Evolutionary conservation across 1,140 invertebrate species (phyloP), one percentile per base, ranked within the genome.

Genomic region (Lepidurus couesii): DNA sequence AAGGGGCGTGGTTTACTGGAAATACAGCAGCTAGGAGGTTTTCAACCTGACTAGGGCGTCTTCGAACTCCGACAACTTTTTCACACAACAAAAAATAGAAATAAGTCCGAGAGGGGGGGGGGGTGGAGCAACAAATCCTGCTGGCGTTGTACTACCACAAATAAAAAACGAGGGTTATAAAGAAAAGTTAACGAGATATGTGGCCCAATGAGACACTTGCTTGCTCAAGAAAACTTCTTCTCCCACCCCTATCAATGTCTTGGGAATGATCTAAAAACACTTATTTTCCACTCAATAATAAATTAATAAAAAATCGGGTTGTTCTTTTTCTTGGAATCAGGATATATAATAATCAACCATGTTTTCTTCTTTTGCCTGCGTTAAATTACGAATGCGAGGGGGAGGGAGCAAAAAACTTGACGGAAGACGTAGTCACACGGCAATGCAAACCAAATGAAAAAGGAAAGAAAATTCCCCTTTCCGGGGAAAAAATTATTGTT

Each of bases 1-100:
- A 65, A 65, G 53, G 53, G 53, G 53, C 53, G 53, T 21, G 53
- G 53, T 65, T 7, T 65, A 65, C 53, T 65, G 53, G 53, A 65
- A 65, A 65, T n/a, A 65, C 53, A 65, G 13, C 53, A 21, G 53
- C 53, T 65, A 65, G 53, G 53, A 65, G 53, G 53, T 65, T 65
- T 65, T 65, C 53, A 65, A 65, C 53, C 53, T 65, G 53, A 65
- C 53, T 65, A 65, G 53, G 53, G 53, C 53, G 53, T 65, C 53
- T 65, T 21, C 53, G 53, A 11, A 13, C 21, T 21, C 53, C 53
- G 16, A 65, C 16, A 13, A n/a, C 21, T 13, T 65, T 13, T 65
- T 65, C 16, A n/a, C 21, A 65, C 16, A 65, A 21, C 6, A 65
- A 7, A 13, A 65, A 65, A 21, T 21, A 13, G n/a, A 65, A 65